Evolutionary conservation across 2,797 vertebrate genomes (phyloP).

Genomic region (Rhabdomys pumilio): DNA sequence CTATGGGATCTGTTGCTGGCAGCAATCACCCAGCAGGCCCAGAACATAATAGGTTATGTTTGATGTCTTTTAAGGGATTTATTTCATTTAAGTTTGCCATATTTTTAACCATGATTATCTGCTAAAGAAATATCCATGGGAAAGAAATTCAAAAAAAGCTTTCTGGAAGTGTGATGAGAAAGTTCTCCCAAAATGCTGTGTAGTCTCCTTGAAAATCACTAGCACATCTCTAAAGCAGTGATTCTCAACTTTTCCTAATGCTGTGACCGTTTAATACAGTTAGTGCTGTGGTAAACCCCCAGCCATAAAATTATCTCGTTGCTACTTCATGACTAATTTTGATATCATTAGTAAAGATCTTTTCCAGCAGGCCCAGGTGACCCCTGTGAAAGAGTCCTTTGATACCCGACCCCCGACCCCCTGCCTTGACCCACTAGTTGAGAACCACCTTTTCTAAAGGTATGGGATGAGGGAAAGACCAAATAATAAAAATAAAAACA

Average conservation of each 20-base stretch:
- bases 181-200: neutral
- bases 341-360: neutral
- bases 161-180: neutral
- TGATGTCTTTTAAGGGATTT: neutral
- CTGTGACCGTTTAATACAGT: neutral
- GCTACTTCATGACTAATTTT: neutral
- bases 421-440: neutral
- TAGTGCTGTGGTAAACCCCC: neutral
- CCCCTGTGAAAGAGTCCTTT: neutral
- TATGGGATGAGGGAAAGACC: neutral
- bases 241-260: neutral
- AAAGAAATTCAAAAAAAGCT: neutral
- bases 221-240: neutral
- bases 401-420: neutral
- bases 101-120: neutral
- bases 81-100: conserved; percentile 17
- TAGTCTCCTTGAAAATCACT: conserved; percentile 10
- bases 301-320: neutral
- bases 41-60: neutral
- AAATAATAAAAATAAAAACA: neutral
- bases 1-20: neutral
- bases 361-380: neutral
- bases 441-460: neutral
- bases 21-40: neutral
- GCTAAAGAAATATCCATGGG: neutral